Conservation (phyloP, 2,113 vertebrate species). For the Archilochus colubris region DNA sequence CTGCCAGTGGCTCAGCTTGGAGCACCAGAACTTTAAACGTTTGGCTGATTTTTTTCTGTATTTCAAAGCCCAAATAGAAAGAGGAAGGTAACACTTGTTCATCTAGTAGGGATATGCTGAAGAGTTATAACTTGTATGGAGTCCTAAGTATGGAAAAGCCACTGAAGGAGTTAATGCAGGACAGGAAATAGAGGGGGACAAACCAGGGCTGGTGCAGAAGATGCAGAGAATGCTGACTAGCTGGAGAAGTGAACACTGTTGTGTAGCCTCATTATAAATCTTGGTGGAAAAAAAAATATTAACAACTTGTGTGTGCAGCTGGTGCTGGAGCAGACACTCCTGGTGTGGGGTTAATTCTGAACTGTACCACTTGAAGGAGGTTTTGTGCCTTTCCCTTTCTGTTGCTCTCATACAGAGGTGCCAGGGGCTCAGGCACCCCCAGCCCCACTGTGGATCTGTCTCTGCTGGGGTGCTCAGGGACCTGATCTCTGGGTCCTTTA, state of each 20-base stretch:
- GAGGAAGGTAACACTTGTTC: neutral
- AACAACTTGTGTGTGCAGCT: neutral
- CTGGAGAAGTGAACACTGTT: neutral
- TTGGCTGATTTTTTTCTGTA: neutral
- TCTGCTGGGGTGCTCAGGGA: neutral
- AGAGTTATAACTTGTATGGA: neutral
- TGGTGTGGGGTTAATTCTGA: neutral
- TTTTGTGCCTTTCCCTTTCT: neutral
- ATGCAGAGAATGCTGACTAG: neutral
- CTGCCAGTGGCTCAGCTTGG: neutral
- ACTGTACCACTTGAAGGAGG: neutral
- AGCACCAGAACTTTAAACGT: neutral
- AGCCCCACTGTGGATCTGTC: rapidly evolving
- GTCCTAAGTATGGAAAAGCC: neutral
- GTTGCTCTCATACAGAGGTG: neutral
- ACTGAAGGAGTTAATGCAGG: neutral
- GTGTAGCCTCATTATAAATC: rapidly evolving
- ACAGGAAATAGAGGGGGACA: neutral
- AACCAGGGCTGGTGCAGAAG: neutral
- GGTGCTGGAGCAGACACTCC: neutral
- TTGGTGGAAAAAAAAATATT: neutral
- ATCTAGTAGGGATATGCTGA: neutral
- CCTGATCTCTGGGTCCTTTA: neutral
- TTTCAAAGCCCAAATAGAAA: neutral
- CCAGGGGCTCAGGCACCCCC: neutral